phyloP scores from a whole-genome alignment of 2,888 invertebrate species.

The Drosophila ochracea region DNA sequence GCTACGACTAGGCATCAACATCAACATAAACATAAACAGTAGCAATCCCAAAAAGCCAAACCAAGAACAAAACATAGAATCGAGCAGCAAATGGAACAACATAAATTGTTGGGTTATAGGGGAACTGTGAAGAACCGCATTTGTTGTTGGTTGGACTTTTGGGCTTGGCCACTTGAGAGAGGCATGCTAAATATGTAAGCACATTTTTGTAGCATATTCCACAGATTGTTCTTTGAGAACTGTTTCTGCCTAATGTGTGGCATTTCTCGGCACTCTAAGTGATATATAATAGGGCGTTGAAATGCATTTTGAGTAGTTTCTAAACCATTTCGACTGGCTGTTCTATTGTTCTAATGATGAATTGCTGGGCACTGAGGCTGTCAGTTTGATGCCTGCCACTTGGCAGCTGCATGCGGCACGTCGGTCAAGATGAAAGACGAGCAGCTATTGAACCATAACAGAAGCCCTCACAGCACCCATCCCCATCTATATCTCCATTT shows the following conservation, averaged over 20 bases:
- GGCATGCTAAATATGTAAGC: conserved; percentile 73
- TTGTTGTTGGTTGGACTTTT: conserved; percentile 26
- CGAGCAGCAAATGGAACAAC: conserved; percentile 36
- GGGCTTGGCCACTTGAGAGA: conserved; percentile 63
- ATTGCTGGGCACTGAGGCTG: conserved; percentile 43
- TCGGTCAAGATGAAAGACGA: conserved; percentile 72
- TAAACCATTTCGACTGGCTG: conserved; percentile 9
- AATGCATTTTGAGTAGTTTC: conserved; percentile 47
- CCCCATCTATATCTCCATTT: neutral
- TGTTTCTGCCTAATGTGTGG: conserved; percentile 55
- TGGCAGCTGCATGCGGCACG: conserved; percentile 60
- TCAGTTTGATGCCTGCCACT: conserved; percentile 46
- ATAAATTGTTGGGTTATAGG: conserved; percentile 8
- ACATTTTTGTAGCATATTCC: conserved; percentile 63
- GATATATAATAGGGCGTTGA: conserved; percentile 70
- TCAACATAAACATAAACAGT: conserved; percentile 65
- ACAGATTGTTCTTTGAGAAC: conserved; percentile 14
- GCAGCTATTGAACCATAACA: conserved; percentile 72
- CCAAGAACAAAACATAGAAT: neutral
- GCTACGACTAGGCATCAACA: conserved; percentile 63
- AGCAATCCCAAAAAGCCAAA: conserved; percentile 13
- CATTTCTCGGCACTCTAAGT: conserved; percentile 62
- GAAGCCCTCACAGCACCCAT: conserved; percentile 8
- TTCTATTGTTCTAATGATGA: conserved; percentile 62
- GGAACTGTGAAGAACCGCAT: conserved; percentile 13